Evolutionary conservation across 2,113 vertebrate genomes (phyloP), one percentile per base, ranked within the genome.

Genomic region (Passer domesticus): DNA sequence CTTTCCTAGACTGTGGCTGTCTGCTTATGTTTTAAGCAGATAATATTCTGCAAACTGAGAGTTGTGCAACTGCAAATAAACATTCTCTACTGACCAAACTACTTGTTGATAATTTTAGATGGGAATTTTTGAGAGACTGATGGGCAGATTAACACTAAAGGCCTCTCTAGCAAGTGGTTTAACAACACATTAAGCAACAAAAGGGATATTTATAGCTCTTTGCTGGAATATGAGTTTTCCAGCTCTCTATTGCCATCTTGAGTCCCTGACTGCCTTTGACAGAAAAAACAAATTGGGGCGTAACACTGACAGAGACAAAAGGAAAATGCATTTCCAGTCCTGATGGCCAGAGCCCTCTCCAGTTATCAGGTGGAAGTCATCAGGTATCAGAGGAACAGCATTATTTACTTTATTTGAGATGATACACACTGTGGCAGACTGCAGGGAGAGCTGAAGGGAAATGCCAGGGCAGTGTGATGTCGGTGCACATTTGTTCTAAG

Each of bases 181-280:
- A 95, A 90, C 94, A 96, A 95, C 91, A 95, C 49, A 52, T 87
- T 83, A 73, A 88, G 76, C 83, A 82, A 89, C 91, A 95, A 94
- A 97, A 88, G 88, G 81, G 68, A 73, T 97, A 93, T 97, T 92
- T 96, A 79, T 91, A 87, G 89, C 59, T 43, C 33, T 89, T 58
- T 28, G 55, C 81, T 43, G 43, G 44, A 70, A 63, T 28, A 35
- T 7, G 19, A 1, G 44, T 84, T 96, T 74, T 76, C 78, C 69
- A 89, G 95, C 94, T 97, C 95, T 80, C 95, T 96, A 76, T 94
- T 96, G 97, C 97, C 97, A 97, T 94, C 97, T 95, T 95, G 92
- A 96, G 97, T 89, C 55, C 62, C 55, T 44, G 72, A 4, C 27
- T 17, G 20, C 10, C 39, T 92, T 49, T 30, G 49, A 16, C 83